Base-by-base conservation (phyloP, 2,888 invertebrate genomes). In the Xestia xanthographa region DNA sequence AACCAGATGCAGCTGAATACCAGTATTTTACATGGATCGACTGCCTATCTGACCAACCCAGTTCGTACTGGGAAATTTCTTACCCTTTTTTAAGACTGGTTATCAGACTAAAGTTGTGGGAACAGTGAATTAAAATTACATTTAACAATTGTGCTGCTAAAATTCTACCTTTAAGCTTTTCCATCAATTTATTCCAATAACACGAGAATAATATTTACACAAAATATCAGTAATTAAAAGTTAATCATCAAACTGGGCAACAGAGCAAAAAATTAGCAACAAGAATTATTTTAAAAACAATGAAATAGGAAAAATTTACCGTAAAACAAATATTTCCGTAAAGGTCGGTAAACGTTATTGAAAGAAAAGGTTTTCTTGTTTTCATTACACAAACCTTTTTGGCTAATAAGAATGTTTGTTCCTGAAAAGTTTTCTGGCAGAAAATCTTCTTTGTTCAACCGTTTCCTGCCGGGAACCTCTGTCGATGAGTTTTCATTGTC, bases 361-460 rank as follows among this genome's bases (percentile, higher is more conserved):
- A 88, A 90, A 87, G 87, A 89, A 90, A 90, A 88, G 90, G 87
- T 65, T 86, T 87, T 79, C n/a, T 85, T 89, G 88, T 90, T 91
- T 88, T 87, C 88, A 87, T 89, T 88, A 88, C 84, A 82, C 75
- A 84, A 86, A 86, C 88, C 89, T 84, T 91, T 90, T 90, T 81
- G 84, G 89, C 88, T 92, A 92, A 92, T 92, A 92, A 89, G 87
- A 88, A 73, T 85, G 81, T 86, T 87, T 88, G 87, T 88, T 90
- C 87, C 86, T 83, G 83, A 48, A 48, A 84, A 75, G 68, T 80
- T 77, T 82, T 69, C 67, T 67, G 58, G 66, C 63, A 74, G 76
- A 80, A 85, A 82, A 83, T 83, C 73, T 79, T 79, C 75, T 86
- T 84, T 86, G 84, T 87, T 88, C 73, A 76, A 77, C 80, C 77